Evolutionary conservation across 1,140 invertebrate species (phyloP), one percentile per base, ranked within the genome.

Genomic region (Platorchestia sp.): DNA sequence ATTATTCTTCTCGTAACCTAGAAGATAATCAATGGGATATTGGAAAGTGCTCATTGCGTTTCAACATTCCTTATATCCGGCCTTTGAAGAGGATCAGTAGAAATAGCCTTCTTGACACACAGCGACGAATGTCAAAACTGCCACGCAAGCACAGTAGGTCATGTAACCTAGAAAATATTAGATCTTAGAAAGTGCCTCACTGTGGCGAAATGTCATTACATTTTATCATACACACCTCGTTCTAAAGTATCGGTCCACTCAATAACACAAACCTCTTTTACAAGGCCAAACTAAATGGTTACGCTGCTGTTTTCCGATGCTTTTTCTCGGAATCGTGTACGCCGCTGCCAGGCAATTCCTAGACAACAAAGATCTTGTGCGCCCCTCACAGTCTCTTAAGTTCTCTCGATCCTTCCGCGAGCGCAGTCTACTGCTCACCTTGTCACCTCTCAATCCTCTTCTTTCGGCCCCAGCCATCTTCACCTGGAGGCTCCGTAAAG

Each of bases 401-500:
- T n/a, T 22, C 14, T 36, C 59, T 36, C 14, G 59, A 22, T 36
- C 10, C 10, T 22, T 36, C n/a, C n/a, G n/a, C n/a, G n/a, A n/a
- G n/a, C n/a, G n/a, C n/a, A n/a, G n/a, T n/a, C n/a, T n/a, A n/a
- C n/a, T 75, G 14, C 87, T 42, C 87, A 90, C 41, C 44, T 45
- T 27, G 41, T 10, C 87, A 90, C 87, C 87, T 90, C 87, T 93
- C 91, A 45, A 93, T 93, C 91, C 44, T 93, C 91, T 93, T 93
- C 91, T 93, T 93, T 93, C 91, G 45, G 91, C 44, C 91, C 5
- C 91, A 16, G 91, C 44, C 91, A 93, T 93, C 91, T 93, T 93
- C 91, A 93, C 91, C 91, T 93, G 91, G 40, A 45, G 91, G 91
- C 45, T 47, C 91, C 91, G 91, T 93, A 93, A 93, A 44, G 45